Evolutionary conservation across 2,888 invertebrate species (phyloP).

Genomic region (Lepas anatifera): DNA sequence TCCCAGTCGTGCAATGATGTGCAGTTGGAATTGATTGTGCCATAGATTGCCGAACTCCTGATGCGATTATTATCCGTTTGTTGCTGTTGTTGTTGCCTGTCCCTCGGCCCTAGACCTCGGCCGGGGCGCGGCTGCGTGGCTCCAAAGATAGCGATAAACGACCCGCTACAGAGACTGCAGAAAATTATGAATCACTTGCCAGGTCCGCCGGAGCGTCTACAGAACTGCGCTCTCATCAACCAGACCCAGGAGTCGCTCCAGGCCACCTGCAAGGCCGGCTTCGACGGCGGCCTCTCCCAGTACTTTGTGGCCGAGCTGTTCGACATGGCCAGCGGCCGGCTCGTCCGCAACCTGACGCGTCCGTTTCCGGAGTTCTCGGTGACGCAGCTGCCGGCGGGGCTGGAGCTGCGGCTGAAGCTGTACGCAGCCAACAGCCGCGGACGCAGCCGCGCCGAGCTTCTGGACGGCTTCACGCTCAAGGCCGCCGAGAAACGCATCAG

Average conservation of each 20-base stretch:
- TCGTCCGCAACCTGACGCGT: not conserved
- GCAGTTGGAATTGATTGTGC: too few species aligned
- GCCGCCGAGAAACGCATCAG: not conserved
- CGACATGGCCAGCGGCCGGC: not conserved
- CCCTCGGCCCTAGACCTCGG: too few species aligned
- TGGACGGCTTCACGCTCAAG: not conserved
- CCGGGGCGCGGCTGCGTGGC: too few species aligned
- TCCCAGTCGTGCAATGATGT: too few species aligned
- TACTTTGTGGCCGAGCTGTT: constrained; percentile 16
- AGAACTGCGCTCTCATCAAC: constrained; percentile 13
- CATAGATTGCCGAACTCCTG: too few species aligned
- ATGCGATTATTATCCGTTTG: too few species aligned
- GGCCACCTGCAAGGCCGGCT: constrained; percentile 14
- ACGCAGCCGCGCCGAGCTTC: not conserved
- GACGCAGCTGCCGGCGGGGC: not conserved
- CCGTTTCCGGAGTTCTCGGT: not conserved
- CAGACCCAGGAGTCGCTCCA: constrained; percentile 14
- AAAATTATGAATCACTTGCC: too few species aligned
- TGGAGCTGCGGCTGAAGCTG: not conserved
- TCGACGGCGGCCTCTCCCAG: constrained; percentile 18
- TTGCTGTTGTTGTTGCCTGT: too few species aligned
- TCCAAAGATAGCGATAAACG: too few species aligned
- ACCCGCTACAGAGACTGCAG: too few species aligned
- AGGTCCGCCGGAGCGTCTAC: constrained; percentile 16
- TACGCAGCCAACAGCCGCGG: not conserved